phyloP scores from a whole-genome alignment of 2,888 invertebrate genomes.

The Pogonocherus hispidulus region DNA sequence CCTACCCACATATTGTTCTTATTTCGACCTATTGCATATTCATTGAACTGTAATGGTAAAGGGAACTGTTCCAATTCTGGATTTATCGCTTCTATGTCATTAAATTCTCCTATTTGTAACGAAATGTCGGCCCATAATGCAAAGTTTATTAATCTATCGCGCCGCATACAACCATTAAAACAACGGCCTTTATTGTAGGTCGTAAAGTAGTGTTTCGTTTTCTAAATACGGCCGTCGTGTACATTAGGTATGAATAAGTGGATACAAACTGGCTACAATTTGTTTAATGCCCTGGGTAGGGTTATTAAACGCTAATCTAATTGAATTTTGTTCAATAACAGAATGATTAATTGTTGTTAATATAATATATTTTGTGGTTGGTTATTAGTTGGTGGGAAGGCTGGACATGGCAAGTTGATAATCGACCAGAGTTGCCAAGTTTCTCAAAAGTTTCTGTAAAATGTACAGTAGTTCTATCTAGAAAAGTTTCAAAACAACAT shows the following conservation, averaged over 20 bases:
- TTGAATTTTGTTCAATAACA: background rate
- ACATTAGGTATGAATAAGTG: background rate
- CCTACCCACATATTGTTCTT: too few species aligned
- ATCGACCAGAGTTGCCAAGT: too few species aligned
- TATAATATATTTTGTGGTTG: background rate
- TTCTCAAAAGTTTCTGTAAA: too few species aligned
- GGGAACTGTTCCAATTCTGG: background rate
- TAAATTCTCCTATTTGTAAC: background rate
- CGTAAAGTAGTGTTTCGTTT: background rate
- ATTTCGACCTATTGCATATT: too few species aligned
- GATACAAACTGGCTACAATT: background rate
- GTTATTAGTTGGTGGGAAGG: background rate
- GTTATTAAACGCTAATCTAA: background rate
- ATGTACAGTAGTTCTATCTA: too few species aligned
- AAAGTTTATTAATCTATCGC: constrained; percentile 1
- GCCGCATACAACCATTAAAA: background rate
- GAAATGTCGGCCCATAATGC: background rate
- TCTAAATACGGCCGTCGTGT: background rate
- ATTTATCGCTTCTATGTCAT: background rate
- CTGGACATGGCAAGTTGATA: background rate
- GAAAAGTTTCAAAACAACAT: too few species aligned
- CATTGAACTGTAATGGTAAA: too few species aligned
- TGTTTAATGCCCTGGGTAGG: background rate
- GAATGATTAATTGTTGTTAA: constrained; percentile 4
- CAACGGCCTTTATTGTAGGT: background rate